Evolutionary conservation across 92 coral and sea anemone genomes (phyloP).

Genomic region (Porites evermanni): DNA sequence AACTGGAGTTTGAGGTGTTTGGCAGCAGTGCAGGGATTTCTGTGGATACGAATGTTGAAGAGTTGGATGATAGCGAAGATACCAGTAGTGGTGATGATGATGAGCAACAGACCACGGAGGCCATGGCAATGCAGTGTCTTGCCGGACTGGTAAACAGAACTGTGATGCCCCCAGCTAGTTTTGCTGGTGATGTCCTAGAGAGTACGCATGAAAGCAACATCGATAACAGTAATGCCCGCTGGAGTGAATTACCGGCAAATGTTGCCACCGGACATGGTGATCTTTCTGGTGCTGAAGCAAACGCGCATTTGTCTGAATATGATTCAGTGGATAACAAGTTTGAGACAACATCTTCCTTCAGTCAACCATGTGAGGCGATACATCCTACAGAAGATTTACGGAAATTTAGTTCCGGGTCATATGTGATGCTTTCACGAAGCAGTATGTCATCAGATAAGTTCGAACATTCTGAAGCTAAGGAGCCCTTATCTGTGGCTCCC

Average conservation of each 20-base stretch:
- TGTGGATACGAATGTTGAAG: neutral
- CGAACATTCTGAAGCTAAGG: neutral
- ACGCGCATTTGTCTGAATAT: too few relatives aligned
- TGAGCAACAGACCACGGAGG: conserved; percentile 2
- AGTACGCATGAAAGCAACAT: neutral
- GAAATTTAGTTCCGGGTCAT: conserved; percentile 17
- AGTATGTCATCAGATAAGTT: neutral
- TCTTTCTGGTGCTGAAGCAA: too few relatives aligned
- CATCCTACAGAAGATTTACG: neutral
- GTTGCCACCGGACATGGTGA: too few relatives aligned
- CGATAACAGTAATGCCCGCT: neutral
- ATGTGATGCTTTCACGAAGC: neutral
- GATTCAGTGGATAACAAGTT: too few relatives aligned
- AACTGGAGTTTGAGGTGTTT: neutral
- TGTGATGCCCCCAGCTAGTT: neutral
- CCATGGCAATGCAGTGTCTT: conserved; percentile 30
- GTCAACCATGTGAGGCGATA: too few relatives aligned
- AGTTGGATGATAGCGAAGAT: neutral
- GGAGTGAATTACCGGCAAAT: neutral
- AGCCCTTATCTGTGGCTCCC: neutral
- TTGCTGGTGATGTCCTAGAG: neutral
- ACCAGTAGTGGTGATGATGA: neutral
- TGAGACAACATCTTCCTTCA: too few relatives aligned
- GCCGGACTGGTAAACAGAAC: neutral
- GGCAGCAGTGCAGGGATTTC: neutral